Conservation (phyloP, 2,113 vertebrate genomes). For the Peromyscus leucopus region DNA sequence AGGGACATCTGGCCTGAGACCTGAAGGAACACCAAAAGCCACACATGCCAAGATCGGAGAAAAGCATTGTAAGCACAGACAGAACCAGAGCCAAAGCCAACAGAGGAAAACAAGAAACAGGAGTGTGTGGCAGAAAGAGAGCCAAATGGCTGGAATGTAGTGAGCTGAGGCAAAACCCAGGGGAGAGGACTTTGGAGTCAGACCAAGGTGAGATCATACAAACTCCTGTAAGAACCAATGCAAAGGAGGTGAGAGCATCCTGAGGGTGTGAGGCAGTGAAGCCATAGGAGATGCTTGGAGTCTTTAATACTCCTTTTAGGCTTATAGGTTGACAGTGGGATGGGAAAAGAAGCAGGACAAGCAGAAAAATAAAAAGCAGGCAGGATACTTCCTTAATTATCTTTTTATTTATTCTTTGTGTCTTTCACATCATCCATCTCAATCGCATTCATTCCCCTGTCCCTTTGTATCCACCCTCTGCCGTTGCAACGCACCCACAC, state of each 20-base stretch:
- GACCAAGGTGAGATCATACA: slow-evolving; percentile 31
- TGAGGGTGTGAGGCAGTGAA: background rate
- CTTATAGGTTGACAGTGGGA: background rate
- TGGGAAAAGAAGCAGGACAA: background rate
- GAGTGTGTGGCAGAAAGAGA: background rate
- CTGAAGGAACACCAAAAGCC: background rate
- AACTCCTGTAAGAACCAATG: background rate
- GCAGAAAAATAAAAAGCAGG: background rate
- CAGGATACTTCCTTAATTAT: background rate
- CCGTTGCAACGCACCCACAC: no score
- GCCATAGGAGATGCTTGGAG: background rate
- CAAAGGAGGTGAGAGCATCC: background rate
- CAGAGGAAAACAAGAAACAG: slow-evolving; percentile 37
- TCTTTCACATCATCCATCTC: no score
- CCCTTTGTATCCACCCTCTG: no score
- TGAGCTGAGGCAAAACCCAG: background rate
- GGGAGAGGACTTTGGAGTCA: slow-evolving; percentile 8
- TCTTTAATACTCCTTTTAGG: background rate
- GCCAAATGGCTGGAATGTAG: slow-evolving; percentile 25
- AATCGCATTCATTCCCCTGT: no score
- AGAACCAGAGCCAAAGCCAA: slow-evolving; percentile 1
- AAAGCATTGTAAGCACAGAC: slow-evolving; percentile 51
- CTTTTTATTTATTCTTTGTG: background rate
- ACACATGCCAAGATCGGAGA: background rate
- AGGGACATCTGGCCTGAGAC: slow-evolving; percentile 44